Evolutionary conservation across 2,797 vertebrate species (phyloP), one percentile per base, ranked within the genome.

Genomic region (Meriones psammophilus): DNA sequence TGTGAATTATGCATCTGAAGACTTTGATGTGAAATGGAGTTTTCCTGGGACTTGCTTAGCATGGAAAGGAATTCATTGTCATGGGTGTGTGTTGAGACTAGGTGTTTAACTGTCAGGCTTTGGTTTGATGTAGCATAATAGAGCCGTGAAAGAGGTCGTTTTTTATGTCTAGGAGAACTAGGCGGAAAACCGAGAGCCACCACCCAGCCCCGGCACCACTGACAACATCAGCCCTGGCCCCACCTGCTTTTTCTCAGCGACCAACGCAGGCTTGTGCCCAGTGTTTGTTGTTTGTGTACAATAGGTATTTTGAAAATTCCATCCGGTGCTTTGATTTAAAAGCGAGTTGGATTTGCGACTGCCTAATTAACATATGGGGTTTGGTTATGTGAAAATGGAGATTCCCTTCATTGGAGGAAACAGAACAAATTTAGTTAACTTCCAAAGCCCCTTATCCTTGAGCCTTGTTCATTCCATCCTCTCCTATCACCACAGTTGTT

Each of bases 1-100:
- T 96, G 91, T 88, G 94, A 93, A 96, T 96, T 89, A 90, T 15
- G 20, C 76, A 93, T 97, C 39, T 95, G 83, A 74, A 94, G 97
- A 96, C 97, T 97, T 96, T 86, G 94, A 97, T 94, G 74, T 1
- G 74, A 97, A 97, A 97, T 95, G 79, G 96, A 97, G 97, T 97
- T 98, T 96, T 97, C 88, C 93, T 88, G 94, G 69, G 94, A 97
- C 96, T 97, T 97, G 95, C 71, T 96, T 96, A 96, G 76, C 88
- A 12, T 97, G 90, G 91, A 80, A 96, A 68, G 26, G 50, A 95
- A 97, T 96, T 96, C 85, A 71, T 93, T 95, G 85, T 90, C 50
- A 30, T 14, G 87, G 50, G 78, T 89, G 83, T 97, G 84, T 74
- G 56, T 60, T 89, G 91, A 91, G 64, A 88, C n/a, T 46, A 33